Evolutionary conservation across 2,797 vertebrate species (phyloP), one percentile per base, ranked within the genome.

Genomic region (Xerus rutilus): DNA sequence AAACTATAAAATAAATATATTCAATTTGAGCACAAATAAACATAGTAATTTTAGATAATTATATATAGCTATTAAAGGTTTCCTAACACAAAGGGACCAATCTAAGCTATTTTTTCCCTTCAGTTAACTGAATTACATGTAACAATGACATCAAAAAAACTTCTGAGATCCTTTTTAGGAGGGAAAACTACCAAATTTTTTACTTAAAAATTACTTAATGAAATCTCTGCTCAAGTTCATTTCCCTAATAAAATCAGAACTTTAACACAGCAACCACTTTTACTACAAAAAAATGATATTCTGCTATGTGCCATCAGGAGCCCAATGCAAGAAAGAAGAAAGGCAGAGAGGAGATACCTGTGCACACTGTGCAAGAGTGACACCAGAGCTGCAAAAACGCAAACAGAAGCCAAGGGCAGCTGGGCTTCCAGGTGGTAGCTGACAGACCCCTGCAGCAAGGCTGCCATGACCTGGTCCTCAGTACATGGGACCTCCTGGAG

Each of bases 211-310:
- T 47, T 49, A 83, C 10, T 82, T 65, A 85, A 59, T 21, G 20
- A 91, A 86, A 28, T 83, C 57, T 69, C 11, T 28, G 73, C 43
- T 52, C n/a, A 86, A 52, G 62, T 65, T 59, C n/a, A 69, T 25
- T 70, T 89, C 89, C 23, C 47, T 77, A 73, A 77, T 62, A 85
- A 78, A 43, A 43, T 83, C 59, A 92, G 65, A 74, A 84, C 21
- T 17, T 82, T 64, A 74, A 47, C 2, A 21, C 32, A 86, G n/a
- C 25, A 89, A 52, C 15, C n/a, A 14, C 12, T 79, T 28, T 30
- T 64, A 67, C 13, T 10, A 7, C 6, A 69, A 95, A 90, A 57
- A 65, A 70, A 70, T 0, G 0, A 52, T 18, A 39, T 23, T 74
- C 6, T 73, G 28, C 62, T 54, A 89, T 23, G 17, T 47, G 69